Evolutionary conservation across 2,888 invertebrate genomes (phyloP).

Genomic region (Caenorhabditis sp.): DNA sequence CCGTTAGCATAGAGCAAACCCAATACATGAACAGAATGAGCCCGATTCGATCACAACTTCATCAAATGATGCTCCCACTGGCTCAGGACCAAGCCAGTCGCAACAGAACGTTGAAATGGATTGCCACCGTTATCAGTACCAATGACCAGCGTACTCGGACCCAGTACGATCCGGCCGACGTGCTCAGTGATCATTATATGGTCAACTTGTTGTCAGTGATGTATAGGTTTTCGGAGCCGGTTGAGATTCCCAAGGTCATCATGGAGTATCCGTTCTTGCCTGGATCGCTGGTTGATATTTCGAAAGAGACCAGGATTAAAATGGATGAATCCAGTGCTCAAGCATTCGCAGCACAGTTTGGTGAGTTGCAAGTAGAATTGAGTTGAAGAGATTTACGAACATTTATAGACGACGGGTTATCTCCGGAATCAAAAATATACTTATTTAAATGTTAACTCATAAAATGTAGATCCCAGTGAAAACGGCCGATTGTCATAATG

Average conservation of each 20-base stretch:
- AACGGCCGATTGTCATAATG: too few species aligned
- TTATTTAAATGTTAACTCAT: too few species aligned
- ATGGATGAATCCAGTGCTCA: slow-evolving; percentile 90
- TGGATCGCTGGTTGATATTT: slow-evolving; percentile 83
- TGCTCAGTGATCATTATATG: slow-evolving; percentile 92
- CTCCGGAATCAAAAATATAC: too few species aligned
- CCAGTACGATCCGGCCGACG: slow-evolving; percentile 88
- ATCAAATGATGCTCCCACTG: slow-evolving; percentile 91
- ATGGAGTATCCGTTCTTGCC: slow-evolving; percentile 93
- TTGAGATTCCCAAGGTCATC: slow-evolving; percentile 93
- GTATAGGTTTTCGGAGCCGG: slow-evolving; percentile 92
- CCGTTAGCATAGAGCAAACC: slow-evolving; percentile 36
- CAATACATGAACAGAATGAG: slow-evolving; percentile 37
- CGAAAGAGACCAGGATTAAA: slow-evolving; percentile 89
- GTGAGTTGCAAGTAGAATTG: slow-evolving; percentile 7
- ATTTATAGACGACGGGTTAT: too few species aligned
- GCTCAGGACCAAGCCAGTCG: slow-evolving; percentile 91
- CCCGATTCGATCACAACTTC: slow-evolving; percentile 85
- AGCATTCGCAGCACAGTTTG: slow-evolving; percentile 40
- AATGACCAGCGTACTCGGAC: slow-evolving; percentile 12
- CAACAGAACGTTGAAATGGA: slow-evolving; percentile 89
- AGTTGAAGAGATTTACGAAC: too few species aligned
- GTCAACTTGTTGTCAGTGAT: slow-evolving; percentile 93
- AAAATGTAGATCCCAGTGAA: too few species aligned
- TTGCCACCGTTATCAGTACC: slow-evolving; percentile 88